These are phyloP conservation scores for Perizoma flavofasciatum DNA, from an alignment of 2,888 invertebrate species.

Conservation along the genomic window DNA sequence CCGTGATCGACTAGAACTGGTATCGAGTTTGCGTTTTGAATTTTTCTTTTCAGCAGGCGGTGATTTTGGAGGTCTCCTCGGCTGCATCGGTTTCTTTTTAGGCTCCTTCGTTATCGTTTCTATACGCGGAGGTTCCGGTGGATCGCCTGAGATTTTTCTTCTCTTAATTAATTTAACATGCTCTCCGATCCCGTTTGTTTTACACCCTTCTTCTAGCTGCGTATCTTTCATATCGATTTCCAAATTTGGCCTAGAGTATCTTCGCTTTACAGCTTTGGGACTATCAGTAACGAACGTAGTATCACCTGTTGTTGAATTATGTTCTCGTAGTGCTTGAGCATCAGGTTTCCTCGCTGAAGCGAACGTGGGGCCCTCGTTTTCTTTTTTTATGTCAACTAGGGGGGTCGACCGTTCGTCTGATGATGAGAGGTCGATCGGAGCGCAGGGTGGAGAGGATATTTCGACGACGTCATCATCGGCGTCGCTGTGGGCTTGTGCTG, in stretches of 20 bases:
- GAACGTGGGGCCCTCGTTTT: slow-evolving; percentile 74
- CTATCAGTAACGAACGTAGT: slow-evolving; percentile 53
- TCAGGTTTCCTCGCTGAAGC: slow-evolving; percentile 69
- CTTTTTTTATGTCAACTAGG: slow-evolving; percentile 75
- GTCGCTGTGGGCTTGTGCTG: slow-evolving; percentile 70
- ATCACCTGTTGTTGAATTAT: slow-evolving; percentile 58
- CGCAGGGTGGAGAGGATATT: slow-evolving; percentile 73
- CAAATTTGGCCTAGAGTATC: slow-evolving; percentile 75
- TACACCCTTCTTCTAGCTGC: slow-evolving; percentile 72
- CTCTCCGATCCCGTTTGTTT: slow-evolving; percentile 80
- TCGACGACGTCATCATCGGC: slow-evolving; percentile 80
- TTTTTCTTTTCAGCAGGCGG: slow-evolving; percentile 69
- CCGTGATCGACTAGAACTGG: slow-evolving; percentile 48
- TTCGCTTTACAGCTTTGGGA: slow-evolving; percentile 69
- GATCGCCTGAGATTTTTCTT: slow-evolving; percentile 78
- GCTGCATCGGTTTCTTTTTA: slow-evolving; percentile 61
- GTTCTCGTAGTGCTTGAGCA: slow-evolving; percentile 73
- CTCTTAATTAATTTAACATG: slow-evolving; percentile 81
- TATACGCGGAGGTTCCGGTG: slow-evolving; percentile 53
- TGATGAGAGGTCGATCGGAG: slow-evolving; percentile 77
- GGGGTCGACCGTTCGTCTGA: slow-evolving; percentile 77
- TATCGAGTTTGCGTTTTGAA: slow-evolving; percentile 73
- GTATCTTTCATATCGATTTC: slow-evolving; percentile 79
- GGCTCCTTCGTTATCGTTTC: slow-evolving; percentile 65
- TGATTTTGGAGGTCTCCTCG: slow-evolving; percentile 59